A percentile compares a stretch with the other conserved stretches of the same genome.
These are phyloP conservation scores for Karalla daura DNA, from an alignment of 2,797 vertebrate genomes.

Conservation along the genomic window DNA sequence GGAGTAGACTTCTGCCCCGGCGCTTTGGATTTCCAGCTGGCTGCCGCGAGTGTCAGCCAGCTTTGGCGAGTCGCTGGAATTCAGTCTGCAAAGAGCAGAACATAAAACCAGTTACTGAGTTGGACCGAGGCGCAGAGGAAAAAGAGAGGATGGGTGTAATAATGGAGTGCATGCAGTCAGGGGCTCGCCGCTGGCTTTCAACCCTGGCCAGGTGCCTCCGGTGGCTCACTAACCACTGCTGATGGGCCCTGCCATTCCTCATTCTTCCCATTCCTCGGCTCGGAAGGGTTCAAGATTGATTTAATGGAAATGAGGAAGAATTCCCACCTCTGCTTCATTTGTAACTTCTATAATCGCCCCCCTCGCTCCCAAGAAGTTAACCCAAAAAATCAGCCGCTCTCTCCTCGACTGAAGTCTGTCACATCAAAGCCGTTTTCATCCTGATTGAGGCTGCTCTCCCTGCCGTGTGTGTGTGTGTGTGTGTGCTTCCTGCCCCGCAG, in stretches of 20 bases:
- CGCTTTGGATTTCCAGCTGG: slow-evolving; percentile 25
- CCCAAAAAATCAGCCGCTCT: slow-evolving; percentile 36
- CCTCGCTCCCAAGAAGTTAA: slow-evolving; percentile 3
- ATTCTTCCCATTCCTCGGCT: neutral
- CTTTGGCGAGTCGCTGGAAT: slow-evolving; percentile 28
- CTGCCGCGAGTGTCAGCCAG: slow-evolving; percentile 31
- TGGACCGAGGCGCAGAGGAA: slow-evolving; percentile 16
- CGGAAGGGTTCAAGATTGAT: slow-evolving; percentile 9
- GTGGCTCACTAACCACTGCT: slow-evolving; percentile 26
- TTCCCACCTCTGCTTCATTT: slow-evolving; percentile 15
- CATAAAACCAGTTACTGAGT: slow-evolving; percentile 23
- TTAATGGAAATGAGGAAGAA: slow-evolving; percentile 45
- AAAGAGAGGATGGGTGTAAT: slow-evolving; percentile 16
- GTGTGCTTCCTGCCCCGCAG: slow-evolving; percentile 26
- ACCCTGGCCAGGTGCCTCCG: slow-evolving; percentile 23
- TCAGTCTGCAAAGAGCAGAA: slow-evolving; percentile 32
- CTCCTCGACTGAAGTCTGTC: slow-evolving; percentile 40
- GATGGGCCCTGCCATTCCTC: slow-evolving; percentile 15
- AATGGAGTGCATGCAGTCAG: neutral
- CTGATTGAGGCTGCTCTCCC: slow-evolving; percentile 60
- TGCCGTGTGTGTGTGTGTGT: slow-evolving; percentile 11
- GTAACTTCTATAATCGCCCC: slow-evolving; percentile 9
- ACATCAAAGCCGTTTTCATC: slow-evolving; percentile 55
- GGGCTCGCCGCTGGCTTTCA: slow-evolving; percentile 26
- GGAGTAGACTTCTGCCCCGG: neutral